These are phyloP conservation scores for Hemibagrus guttatus DNA, from an alignment of 2,797 vertebrate species.

Conservation along the genomic window DNA sequence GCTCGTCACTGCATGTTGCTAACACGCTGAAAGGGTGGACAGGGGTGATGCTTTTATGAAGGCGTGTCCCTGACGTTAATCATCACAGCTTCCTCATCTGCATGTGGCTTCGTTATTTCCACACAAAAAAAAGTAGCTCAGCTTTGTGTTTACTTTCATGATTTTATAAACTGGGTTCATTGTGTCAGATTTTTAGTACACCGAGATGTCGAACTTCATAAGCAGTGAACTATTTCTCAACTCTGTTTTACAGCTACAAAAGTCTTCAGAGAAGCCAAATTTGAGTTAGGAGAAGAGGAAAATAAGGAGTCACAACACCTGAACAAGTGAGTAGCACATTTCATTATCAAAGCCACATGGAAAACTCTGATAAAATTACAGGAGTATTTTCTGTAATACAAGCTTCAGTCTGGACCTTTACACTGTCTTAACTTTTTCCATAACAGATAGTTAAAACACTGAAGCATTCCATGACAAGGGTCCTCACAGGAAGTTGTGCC, in stretches of 20 bases:
- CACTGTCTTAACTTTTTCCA: neutral
- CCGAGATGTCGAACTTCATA: neutral
- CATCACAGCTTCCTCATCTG: neutral
- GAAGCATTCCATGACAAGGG: no score
- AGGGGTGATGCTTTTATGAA: neutral
- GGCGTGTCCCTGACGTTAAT: neutral
- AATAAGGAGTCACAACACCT: neutral
- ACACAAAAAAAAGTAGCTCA: neutral
- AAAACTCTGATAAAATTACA: neutral
- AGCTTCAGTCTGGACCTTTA: neutral
- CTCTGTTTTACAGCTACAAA: constrained; percentile 65
- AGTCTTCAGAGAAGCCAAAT: constrained; percentile 74
- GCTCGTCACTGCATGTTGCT: neutral
- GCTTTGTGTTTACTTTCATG: neutral
- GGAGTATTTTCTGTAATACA: neutral
- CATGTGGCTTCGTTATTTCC: neutral
- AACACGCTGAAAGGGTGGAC: neutral
- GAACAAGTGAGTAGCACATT: constrained; percentile 49
- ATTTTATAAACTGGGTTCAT: neutral
- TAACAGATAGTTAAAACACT: no score
- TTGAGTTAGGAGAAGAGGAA: constrained; percentile 69
- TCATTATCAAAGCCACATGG: constrained; percentile 13
- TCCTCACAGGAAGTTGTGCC: no score
- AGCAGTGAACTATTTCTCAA: neutral
- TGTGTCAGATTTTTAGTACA: neutral